Evolutionary conservation across 2,113 vertebrate species (phyloP).

Genomic region (Cottus gobio): DNA sequence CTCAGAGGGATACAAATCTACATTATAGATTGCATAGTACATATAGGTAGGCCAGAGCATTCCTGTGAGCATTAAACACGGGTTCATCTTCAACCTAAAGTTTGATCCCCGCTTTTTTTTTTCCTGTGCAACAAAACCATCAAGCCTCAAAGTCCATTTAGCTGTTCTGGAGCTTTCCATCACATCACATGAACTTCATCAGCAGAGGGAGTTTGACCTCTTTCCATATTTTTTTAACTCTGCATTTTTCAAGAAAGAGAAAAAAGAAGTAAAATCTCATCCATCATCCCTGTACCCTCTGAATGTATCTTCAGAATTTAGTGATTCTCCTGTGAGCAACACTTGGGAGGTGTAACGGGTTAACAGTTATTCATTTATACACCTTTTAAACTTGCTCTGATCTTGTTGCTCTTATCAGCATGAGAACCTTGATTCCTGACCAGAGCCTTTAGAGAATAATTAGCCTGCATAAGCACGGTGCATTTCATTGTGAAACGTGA

Average conservation of each 20-base stretch:
- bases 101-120: background rate
- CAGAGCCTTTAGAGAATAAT: slow-evolving; percentile 6
- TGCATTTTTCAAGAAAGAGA: background rate
- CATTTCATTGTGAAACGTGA: slow-evolving; percentile 3
- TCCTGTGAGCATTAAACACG: background rate
- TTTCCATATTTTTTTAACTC: background rate
- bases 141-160: background rate
- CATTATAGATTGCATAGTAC: too few relatives aligned
- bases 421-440: too few relatives aligned
- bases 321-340: background rate
- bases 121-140: background rate
- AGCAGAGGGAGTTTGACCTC: background rate
- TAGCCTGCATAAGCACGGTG: background rate
- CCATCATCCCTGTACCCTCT: background rate
- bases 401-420: background rate
- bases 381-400: background rate
- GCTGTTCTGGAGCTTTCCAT: background rate
- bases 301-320: background rate
- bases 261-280: background rate
- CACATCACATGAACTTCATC: too few relatives aligned
- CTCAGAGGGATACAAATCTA: background rate
- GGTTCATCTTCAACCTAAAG: background rate
- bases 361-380: background rate
- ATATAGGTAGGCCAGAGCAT: background rate
- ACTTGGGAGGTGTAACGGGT: too few relatives aligned